phyloP scores from a whole-genome alignment of 2,113 vertebrate species.

The Macroglossus sobrinus region DNA sequence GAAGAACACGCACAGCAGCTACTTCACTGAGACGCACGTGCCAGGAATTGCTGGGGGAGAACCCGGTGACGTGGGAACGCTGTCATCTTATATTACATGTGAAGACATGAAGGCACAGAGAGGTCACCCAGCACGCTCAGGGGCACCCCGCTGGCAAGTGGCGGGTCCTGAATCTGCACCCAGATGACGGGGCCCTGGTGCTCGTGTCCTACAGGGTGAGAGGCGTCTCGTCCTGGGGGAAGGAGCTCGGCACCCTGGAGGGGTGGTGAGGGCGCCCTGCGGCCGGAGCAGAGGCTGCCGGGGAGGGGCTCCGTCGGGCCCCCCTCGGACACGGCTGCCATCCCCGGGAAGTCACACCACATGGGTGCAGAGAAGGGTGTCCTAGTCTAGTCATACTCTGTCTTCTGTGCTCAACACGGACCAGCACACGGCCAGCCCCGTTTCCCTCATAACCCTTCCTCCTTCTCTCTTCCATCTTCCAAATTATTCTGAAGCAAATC shows the following conservation, averaged over 20 bases:
- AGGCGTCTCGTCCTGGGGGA: too few relatives aligned
- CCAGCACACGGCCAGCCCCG: rapidly evolving
- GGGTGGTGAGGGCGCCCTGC: rapidly evolving
- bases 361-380: neutral
- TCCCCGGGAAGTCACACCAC: neutral
- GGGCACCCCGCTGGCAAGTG: neutral
- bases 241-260: neutral
- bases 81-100: rapidly evolving
- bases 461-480: neutral
- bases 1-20: neutral
- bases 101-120: neutral
- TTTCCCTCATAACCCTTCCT: neutral
- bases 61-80: rapidly evolving
- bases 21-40: neutral
- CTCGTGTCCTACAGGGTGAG: too few relatives aligned
- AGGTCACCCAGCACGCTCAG: neutral
- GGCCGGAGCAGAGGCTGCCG: neutral
- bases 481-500: neutral
- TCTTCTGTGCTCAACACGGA: rapidly evolving
- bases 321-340: neutral
- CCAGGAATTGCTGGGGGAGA: too few relatives aligned
- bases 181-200: neutral
- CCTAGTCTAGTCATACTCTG: rapidly evolving
- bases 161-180: neutral
- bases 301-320: neutral